These are phyloP conservation scores for Microcebus ravelobensis DNA, from an alignment of 2,113 vertebrate species.

Conservation along the genomic window DNA sequence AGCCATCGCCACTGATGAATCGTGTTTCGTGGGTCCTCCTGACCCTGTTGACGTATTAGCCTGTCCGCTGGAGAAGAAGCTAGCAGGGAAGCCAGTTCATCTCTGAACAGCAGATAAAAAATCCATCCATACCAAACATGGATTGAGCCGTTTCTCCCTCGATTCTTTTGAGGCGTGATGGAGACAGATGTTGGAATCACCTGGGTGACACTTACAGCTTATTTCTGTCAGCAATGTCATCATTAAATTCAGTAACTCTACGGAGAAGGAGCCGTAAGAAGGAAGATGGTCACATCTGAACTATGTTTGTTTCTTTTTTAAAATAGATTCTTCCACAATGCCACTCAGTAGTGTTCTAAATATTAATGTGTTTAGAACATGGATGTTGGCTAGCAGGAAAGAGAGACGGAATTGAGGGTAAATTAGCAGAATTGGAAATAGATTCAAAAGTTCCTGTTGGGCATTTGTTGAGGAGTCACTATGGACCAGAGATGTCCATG, in stretches of 20 bases:
- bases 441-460: accelerated
- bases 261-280: not conserved
- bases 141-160: not conserved
- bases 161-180: not conserved
- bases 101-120: not conserved
- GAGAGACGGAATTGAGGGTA: not conserved
- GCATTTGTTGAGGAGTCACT: no score
- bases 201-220: not conserved
- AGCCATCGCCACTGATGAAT: not conserved
- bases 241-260: not conserved
- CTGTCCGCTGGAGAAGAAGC: not conserved
- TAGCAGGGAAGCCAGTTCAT: not conserved
- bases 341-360: not conserved
- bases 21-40: not conserved
- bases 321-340: not conserved
- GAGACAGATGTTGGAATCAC: not conserved
- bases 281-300: not conserved
- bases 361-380: not conserved
- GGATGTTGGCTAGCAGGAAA: not conserved
- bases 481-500: not conserved
- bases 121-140: not conserved
- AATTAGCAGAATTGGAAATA: not conserved
- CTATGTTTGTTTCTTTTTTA: not conserved
- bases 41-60: not conserved
- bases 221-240: not conserved